A percentile compares a stretch with the other conserved stretches of the same genome.
phyloP scores from a whole-genome alignment of 2,113 vertebrate genomes.

The Rhadina sibilatrix region DNA sequence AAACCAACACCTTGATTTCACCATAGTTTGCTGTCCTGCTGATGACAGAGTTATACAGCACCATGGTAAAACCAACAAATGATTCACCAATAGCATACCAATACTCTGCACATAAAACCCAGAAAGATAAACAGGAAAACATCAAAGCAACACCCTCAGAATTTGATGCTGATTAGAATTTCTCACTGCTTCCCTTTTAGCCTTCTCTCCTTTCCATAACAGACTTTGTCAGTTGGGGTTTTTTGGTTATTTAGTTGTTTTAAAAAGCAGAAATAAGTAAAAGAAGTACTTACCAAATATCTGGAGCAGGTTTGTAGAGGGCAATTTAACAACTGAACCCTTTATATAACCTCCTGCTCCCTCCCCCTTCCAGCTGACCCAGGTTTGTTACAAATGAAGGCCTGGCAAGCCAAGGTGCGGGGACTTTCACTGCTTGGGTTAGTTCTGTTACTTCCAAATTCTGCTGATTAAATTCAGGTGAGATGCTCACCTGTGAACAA shows the following conservation, averaged over 20 bases:
- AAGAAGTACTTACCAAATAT: not conserved
- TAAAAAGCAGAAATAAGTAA: not conserved
- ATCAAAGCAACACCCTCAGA: not conserved
- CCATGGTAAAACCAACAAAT: not conserved
- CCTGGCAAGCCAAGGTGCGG: not conserved
- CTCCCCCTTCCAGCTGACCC: not conserved
- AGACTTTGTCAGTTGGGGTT: not conserved
- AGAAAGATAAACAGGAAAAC: not conserved
- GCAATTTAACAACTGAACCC: not conserved
- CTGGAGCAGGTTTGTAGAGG: rapidly evolving
- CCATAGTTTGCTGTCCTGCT: not conserved
- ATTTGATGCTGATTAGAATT: not conserved
- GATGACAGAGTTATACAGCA: not conserved
- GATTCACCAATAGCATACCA: not conserved
- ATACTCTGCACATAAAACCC: not conserved
- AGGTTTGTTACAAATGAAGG: not conserved
- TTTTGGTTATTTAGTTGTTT: not conserved
- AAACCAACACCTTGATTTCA: not conserved
- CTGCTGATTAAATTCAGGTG: not conserved
- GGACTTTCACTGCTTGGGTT: not conserved
- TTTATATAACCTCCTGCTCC: not conserved
- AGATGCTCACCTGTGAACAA: not conserved
- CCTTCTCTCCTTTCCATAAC: not conserved
- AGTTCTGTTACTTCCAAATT: not conserved
- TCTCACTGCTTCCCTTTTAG: not conserved